Evolutionary conservation across 2,797 vertebrate species (phyloP).

Genomic region (Squalus acanthias): DNA sequence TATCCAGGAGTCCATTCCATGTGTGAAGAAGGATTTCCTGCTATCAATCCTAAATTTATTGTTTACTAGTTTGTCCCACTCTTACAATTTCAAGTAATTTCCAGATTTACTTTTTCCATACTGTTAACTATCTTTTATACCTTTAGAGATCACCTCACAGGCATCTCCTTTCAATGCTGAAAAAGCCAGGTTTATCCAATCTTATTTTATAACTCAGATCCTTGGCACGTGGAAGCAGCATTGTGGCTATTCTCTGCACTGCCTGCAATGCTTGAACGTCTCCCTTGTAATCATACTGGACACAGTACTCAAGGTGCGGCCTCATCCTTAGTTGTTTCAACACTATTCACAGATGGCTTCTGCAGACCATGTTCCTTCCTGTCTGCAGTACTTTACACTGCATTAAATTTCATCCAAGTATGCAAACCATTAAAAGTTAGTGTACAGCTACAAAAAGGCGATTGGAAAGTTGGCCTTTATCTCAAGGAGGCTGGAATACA

Average conservation of each 20-base stretch:
- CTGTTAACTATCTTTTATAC: background rate
- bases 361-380: background rate
- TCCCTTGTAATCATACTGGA: background rate
- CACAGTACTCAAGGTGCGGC: background rate
- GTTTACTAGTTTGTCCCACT: background rate
- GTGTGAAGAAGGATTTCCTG: background rate
- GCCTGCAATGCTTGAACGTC: background rate
- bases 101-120: background rate
- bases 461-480: background rate
- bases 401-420: background rate
- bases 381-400: background rate
- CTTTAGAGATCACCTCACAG: background rate
- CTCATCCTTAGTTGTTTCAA: background rate
- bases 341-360: background rate
- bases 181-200: background rate
- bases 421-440: background rate
- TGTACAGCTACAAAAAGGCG: background rate
- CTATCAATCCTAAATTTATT: background rate
- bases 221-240: background rate
- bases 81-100: background rate
- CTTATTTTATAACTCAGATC: background rate
- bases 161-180: background rate
- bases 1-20: background rate
- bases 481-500: background rate
- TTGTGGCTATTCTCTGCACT: background rate